A percentile compares a stretch with the other conserved stretches of the same genome.
Evolutionary conservation across 2,113 vertebrate species (phyloP).

Genomic region (Macrotus californicus): DNA sequence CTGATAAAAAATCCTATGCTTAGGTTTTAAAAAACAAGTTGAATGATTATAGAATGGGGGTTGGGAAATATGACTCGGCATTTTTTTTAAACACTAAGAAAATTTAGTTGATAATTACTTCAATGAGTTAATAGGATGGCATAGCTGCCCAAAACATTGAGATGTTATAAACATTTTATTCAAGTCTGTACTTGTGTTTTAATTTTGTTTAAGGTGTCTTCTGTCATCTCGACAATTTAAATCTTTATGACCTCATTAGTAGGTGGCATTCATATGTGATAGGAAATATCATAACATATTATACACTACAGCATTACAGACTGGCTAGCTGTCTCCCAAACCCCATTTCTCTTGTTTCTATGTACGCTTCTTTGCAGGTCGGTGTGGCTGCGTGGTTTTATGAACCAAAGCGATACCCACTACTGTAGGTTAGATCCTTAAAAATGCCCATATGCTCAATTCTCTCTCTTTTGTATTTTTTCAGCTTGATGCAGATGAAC

Average conservation of each 20-base stretch:
- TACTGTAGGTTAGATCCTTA: not conserved
- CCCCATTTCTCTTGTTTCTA: not conserved
- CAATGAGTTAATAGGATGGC: not conserved
- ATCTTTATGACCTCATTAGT: not conserved
- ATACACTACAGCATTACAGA: not conserved
- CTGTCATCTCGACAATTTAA: not conserved
- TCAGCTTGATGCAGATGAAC: not conserved
- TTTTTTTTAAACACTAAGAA: not conserved
- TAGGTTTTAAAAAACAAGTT: not conserved
- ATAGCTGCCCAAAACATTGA: not conserved
- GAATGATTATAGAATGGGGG: not conserved
- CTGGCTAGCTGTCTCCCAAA: not conserved
- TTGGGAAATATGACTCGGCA: not conserved
- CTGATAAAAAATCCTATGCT: not conserved
- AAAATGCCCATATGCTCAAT: not conserved
- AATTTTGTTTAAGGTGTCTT: not conserved
- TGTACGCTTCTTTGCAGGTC: not conserved
- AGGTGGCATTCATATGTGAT: not conserved
- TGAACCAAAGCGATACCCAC: not conserved
- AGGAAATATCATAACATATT: not conserved
- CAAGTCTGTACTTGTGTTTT: not conserved
- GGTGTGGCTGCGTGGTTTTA: not conserved
- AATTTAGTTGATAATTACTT: not conserved
- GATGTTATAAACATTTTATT: not conserved
- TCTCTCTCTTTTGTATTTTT: not conserved